phyloP scores from a whole-genome alignment of 1,140 invertebrate genomes.

The Conus betulinus region DNA sequence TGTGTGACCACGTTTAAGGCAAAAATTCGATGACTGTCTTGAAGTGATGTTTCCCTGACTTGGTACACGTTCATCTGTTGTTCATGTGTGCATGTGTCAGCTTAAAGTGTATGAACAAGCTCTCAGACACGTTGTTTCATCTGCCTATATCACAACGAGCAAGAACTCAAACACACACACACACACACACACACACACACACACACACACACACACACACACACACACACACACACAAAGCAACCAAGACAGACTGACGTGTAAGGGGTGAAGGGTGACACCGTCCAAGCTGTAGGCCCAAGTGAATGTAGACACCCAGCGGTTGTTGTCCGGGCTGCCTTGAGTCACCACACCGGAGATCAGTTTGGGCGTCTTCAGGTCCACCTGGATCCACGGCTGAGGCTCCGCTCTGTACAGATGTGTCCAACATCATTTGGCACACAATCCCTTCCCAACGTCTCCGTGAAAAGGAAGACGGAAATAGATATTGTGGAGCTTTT shows the following conservation, averaged over 20 bases:
- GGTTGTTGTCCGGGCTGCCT: constrained; percentile 65
- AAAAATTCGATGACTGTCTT: too few species aligned
- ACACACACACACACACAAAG: too few species aligned
- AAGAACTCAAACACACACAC: too few species aligned
- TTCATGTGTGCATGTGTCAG: too few species aligned
- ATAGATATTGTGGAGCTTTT: neutral
- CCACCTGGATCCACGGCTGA: constrained; percentile 71
- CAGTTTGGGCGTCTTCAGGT: constrained; percentile 83
- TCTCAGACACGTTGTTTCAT: too few species aligned
- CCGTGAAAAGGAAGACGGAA: neutral
- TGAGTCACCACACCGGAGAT: constrained; percentile 86
- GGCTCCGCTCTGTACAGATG: constrained; percentile 76
- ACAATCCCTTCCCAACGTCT: neutral
- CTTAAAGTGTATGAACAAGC: too few species aligned
- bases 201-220: too few species aligned
- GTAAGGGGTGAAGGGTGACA: constrained; percentile 47
- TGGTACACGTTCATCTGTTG: too few species aligned
- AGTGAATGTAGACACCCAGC: constrained; percentile 85
- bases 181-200: too few species aligned
- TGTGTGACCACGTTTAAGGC: too few species aligned
- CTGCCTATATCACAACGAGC: too few species aligned
- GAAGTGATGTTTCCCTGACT: too few species aligned
- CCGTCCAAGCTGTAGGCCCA: constrained; percentile 75
- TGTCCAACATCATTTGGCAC: neutral
- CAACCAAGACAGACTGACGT: neutral